Evolutionary conservation across 2,797 vertebrate genomes (phyloP), one percentile per base, ranked within the genome.

Genomic region (Dallia pectoralis): DNA sequence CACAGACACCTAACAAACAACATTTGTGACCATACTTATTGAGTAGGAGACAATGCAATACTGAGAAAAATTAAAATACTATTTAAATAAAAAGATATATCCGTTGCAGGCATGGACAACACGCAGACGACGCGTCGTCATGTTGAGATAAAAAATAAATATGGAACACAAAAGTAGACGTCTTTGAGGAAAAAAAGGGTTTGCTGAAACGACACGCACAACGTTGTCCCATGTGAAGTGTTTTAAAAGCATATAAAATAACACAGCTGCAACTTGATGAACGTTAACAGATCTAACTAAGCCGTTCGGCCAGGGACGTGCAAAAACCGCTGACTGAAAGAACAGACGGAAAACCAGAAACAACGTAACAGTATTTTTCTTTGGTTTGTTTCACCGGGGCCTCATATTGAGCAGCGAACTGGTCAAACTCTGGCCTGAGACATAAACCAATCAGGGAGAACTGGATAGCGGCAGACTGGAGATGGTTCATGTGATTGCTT

Each of bases 251-350:
- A n/a, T n/a, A n/a, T 71, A 75, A 71, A 82, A 74, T 74, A 82
- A 74, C 73, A 81, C 73, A 91, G 90, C 87, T 90, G 88, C 87
- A 79, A 87, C 73, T 83, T 76, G 84, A 89, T 81, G 36, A 15
- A 9, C 18, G 0, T 1, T 18, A 47, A 68, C 14, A 49, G 66
- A 27, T 22, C 64, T 67, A 51, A 66, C 72, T 74, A 25, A 62
- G 67, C 69, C 76, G 74, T 71, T 16, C 29, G 29, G 5, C 61
- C 11, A 40, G 61, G 18, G n/a, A 65, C 27, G 44, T 29, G 40
- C 64, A 66, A 44, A 66, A 33, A 19, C 2, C 5, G 48, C 25
- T 12, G 40, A n/a, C 3, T 30, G 12, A 49, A 47, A 15, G 19
- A 6, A 48, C 66, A 48, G 14, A 48, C 66, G 11, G 40, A 7